These are phyloP conservation scores for Nomada goodeniana DNA, from an alignment of 2,888 invertebrate species.

Conservation along the genomic window DNA sequence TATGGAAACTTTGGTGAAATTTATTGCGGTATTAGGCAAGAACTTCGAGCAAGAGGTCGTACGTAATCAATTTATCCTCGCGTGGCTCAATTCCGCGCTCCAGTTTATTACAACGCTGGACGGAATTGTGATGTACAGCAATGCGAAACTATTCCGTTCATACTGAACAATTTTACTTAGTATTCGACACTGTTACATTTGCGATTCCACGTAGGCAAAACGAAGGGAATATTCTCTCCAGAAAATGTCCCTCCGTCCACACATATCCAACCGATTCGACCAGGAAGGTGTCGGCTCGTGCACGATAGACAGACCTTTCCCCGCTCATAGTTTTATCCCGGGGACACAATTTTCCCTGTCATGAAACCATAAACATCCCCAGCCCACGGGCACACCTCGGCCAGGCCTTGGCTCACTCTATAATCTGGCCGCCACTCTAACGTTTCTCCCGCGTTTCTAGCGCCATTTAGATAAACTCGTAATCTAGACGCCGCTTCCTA, in stretches of 20 bases:
- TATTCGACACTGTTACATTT: no score
- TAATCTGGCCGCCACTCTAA: slow-evolving; percentile 76
- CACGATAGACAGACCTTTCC: slow-evolving; percentile 47
- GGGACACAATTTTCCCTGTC: slow-evolving; percentile 79
- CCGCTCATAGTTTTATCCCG: slow-evolving; percentile 60
- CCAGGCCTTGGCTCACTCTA: slow-evolving; percentile 62
- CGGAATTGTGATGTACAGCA: no score
- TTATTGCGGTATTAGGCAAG: no score
- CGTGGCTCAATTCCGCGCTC: no score
- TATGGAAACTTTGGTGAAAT: no score
- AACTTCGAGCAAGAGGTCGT: no score
- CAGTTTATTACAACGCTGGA: no score
- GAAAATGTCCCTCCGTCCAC: background rate
- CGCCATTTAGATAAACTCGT: slow-evolving; percentile 83
- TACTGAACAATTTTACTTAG: no score
- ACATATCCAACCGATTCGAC: slow-evolving; percentile 22
- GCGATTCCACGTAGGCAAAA: no score
- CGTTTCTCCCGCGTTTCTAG: slow-evolving; percentile 77
- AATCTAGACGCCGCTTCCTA: slow-evolving; percentile 81
- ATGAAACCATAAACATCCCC: slow-evolving; percentile 80
- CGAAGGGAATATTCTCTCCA: no score
- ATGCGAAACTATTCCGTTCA: no score
- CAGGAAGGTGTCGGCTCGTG: slow-evolving; percentile 23
- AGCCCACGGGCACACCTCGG: slow-evolving; percentile 53
- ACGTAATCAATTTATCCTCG: no score